These are phyloP conservation scores for Scolopax bukidnonensis DNA, from an alignment of 2,797 vertebrate genomes.

Conservation along the genomic window DNA sequence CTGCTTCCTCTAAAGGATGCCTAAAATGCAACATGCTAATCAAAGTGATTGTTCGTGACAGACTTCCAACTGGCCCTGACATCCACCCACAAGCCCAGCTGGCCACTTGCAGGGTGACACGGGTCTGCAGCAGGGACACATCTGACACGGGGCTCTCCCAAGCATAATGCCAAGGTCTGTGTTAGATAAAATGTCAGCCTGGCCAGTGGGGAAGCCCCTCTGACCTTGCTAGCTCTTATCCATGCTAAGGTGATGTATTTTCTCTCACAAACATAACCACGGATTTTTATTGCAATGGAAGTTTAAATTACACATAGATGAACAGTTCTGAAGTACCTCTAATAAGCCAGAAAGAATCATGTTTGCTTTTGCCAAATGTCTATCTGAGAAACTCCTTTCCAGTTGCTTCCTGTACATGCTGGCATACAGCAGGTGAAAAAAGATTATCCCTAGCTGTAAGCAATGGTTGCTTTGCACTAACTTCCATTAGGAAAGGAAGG, in stretches of 20 bases:
- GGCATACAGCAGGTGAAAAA: not conserved
- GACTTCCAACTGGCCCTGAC: not conserved
- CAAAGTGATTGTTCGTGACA: not conserved
- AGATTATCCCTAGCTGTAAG: not conserved
- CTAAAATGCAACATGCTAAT: not conserved
- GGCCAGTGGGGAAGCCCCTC: not conserved
- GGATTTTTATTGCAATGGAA: not conserved
- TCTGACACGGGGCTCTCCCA: not conserved
- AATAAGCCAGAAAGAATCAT: not conserved
- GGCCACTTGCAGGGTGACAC: not conserved
- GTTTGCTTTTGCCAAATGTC: not conserved
- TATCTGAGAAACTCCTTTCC: not conserved
- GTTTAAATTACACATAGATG: not conserved
- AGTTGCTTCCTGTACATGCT: not conserved
- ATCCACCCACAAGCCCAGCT: not conserved
- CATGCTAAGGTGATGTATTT: rapidly evolving
- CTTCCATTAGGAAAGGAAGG: not conserved
- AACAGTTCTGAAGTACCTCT: not conserved
- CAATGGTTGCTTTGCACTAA: not conserved
- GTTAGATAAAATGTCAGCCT: not conserved
- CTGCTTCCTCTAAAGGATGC: not conserved
- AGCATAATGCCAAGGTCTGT: not conserved
- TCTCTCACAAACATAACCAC: not conserved
- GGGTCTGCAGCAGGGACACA: not conserved
- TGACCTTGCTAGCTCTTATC: not conserved